Base-by-base conservation (phyloP, 2,888 invertebrate genomes). In the Meandrusa payeni region DNA sequence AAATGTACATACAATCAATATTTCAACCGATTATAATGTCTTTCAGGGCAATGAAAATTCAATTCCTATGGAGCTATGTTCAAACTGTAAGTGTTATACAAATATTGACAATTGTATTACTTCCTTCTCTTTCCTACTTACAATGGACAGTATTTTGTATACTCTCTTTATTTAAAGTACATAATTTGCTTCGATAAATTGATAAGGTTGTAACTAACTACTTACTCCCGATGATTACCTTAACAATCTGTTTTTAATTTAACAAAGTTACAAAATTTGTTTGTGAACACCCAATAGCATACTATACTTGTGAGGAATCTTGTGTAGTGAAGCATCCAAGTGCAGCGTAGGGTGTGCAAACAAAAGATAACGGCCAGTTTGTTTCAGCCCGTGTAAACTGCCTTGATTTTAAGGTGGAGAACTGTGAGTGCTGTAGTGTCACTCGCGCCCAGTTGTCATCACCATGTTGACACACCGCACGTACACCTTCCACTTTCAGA, bases 21-120 rank as follows among this genome's bases (percentile, higher is more conserved):
- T n/a, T n/a, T 47, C 40, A 39, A 45, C 41, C 12, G 11, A 29
- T 23, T 22, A 34, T 29, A 32, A 29, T 37, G 22, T 40, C 53
- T 62, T 92, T 41, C 91, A 97, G 97, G 97, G 97, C 88, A 97
- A 97, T 90, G 97, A 97, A 90, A 94, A 93, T 76, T 97, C 97
- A 63, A 92, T 97, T 77, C 97, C 97, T 63, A 96, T 97, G 96
- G 97, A 97, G 91, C 93, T 97, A 66, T 97, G 97, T 92, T 96
- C 97, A 78, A 97, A 96, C 79, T 96, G 96, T 95, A 90, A 95
- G 95, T 94, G 82, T 67, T 3, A 12, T 15, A 11, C 22, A 23
- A 19, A 33, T 9, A 33, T 26, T 27, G 6, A 33, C 6, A 6
- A 22, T 32, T 20, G 36, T 20, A 15, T 38, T 28, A 27, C 33